phyloP scores from a whole-genome alignment of 2,113 vertebrate species.

The Takifugu flavidus region DNA sequence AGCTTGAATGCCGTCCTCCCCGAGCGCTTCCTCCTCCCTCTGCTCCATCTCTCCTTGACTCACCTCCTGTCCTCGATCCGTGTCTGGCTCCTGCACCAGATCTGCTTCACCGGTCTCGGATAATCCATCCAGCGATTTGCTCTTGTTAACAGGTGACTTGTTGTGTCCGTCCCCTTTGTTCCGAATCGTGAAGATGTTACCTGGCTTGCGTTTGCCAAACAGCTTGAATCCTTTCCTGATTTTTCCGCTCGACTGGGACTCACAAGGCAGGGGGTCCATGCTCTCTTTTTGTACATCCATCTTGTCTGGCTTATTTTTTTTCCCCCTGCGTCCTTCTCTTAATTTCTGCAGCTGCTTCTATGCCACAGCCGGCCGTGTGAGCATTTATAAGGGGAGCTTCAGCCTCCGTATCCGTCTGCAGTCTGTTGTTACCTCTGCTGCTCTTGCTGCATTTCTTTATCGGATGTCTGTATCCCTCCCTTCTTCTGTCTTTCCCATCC shows the following conservation, averaged over 20 bases:
- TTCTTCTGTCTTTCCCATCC: conserved; percentile 72
- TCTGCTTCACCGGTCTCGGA: conserved; percentile 73
- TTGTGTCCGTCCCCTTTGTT: conserved; percentile 82
- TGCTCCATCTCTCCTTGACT: conserved; percentile 75
- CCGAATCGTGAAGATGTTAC: conserved; percentile 89
- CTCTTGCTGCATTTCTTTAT: conserved; percentile 73
- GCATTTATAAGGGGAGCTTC: conserved; percentile 38
- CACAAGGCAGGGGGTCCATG: conserved; percentile 75
- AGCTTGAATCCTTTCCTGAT: conserved; percentile 96
- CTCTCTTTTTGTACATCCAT: conserved; percentile 93
- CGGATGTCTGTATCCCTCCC: conserved; percentile 62
- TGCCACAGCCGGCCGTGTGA: conserved; percentile 29
- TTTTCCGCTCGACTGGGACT: conserved; percentile 86
- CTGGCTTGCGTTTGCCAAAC: conserved; percentile 89
- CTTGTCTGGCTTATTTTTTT: conserved; percentile 59
- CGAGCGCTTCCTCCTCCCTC: conserved; percentile 48
- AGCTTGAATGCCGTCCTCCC: conserved; percentile 66
- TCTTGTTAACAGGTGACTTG: conserved; percentile 80
- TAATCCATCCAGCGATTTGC: conserved; percentile 84
- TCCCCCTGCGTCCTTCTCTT: conserved; percentile 31
- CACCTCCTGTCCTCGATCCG: conserved; percentile 64
- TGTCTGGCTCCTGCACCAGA: conserved; percentile 56
- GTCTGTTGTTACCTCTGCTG: conserved; percentile 34
- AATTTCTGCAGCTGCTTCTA: conserved; percentile 31
- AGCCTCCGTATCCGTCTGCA: conserved; percentile 27